Evolutionary conservation across 64 coral and sea anemone genomes (phyloP), one percentile per base, ranked within the genome.

Genomic region (Cladopsammia gracilis): DNA sequence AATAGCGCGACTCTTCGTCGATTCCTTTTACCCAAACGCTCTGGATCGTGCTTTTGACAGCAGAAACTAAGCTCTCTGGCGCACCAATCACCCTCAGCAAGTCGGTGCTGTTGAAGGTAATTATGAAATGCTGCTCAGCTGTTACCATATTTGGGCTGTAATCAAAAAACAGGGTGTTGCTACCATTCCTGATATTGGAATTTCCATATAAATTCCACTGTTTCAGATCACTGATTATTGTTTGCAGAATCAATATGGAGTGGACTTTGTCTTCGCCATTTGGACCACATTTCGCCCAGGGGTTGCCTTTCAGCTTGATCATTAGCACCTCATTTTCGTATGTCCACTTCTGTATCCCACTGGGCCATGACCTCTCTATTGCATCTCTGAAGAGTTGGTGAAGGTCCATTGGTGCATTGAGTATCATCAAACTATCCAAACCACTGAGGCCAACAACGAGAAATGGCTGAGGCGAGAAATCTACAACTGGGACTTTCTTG

Each of bases 81-180:
- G 64, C 71, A 61, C 64, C 54, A 11, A 95, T 95, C 43, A 95
- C 19, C 25, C 88, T 72, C 24, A 95, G 50, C 12, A 62, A 14
- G 82, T 91, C 93, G 44, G 52, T 70, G 6, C 62, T 54, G 81
- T 95, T 87, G 19, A 95, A n/a, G 13, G 88, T 95, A 23, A 95
- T 70, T 0, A 69, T 62, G 34, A 90, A 95, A 64, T 76, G 34
- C 75, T 79, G 54, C 12, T 26, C 62, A 10, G 26, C 44, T 46
- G 65, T 20, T 10, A 56, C 7, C 10, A 72, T 42, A 3, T 91
- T 62, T 56, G 93, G 79, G 43, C 87, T 71, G 59, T 95, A 84
- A 7, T 90, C 73, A 62, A 95, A 95, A 23, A 86, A 90, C 11
- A 95, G 19, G 3, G 87, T 86, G 34, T 91, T 89, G 7, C 88